Conservation (phyloP, 1,140 invertebrate genomes). For the Portunus trituberculatus region DNA sequence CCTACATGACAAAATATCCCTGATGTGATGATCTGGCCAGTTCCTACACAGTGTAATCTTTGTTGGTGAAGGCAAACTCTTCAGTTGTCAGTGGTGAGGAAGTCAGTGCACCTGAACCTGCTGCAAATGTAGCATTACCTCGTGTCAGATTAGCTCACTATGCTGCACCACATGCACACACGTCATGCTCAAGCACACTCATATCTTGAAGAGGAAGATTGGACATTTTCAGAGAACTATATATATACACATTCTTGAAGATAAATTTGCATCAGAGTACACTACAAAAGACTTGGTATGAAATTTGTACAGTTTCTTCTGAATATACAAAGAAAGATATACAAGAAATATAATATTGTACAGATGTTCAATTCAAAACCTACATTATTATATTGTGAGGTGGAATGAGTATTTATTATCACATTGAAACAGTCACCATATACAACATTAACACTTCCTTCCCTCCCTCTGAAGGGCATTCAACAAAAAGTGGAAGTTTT, state of each 20-base stretch:
- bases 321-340: slow-evolving; percentile 60
- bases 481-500: background rate
- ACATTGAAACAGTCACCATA: slow-evolving; percentile 66
- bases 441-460: background rate
- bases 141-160: background rate
- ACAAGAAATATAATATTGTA: slow-evolving; percentile 60
- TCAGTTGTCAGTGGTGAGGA: background rate
- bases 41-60: background rate
- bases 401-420: slow-evolving; percentile 70
- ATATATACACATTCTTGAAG: slow-evolving; percentile 66
- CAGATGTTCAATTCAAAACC: slow-evolving; percentile 57
- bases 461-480: background rate
- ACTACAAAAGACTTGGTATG: slow-evolving; percentile 56
- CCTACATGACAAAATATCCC: slow-evolving; percentile 13
- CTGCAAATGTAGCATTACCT: background rate
- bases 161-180: background rate
- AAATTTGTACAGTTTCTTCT: slow-evolving; percentile 70
- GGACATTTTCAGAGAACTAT: slow-evolving; percentile 57
- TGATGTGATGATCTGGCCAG: slow-evolving; percentile 13
- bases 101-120: background rate
- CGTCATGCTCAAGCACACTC: background rate
- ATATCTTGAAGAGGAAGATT: slow-evolving; percentile 50
- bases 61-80: slow-evolving; percentile 25
- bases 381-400: slow-evolving; percentile 68
- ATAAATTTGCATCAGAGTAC: slow-evolving; percentile 72